These are phyloP conservation scores for Bombus picipes DNA, from an alignment of 1,140 invertebrate species.

Conservation along the genomic window DNA sequence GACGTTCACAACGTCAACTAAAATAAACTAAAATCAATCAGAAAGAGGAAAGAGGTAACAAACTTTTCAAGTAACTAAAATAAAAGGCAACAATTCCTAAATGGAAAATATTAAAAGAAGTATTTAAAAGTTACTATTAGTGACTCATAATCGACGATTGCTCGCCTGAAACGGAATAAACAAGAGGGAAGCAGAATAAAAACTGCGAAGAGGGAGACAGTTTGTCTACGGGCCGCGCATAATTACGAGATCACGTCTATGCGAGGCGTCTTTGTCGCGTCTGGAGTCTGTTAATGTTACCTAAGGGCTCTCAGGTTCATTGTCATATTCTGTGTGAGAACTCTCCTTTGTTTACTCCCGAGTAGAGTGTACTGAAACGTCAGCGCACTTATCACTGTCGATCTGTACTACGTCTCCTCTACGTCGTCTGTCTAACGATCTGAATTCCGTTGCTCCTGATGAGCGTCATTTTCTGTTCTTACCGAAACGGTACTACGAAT, in stretches of 20 bases:
- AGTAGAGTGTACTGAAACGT: conserved; percentile 53
- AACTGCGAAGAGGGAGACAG: conserved; percentile 40
- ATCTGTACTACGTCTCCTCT: conserved; percentile 62
- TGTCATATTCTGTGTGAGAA: conserved; percentile 73
- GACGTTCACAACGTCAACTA: too few species aligned
- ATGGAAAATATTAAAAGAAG: too few species aligned
- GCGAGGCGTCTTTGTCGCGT: conserved; percentile 62
- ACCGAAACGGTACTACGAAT: conserved; percentile 35
- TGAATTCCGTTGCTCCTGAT: conserved; percentile 53
- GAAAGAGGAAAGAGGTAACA: too few species aligned
- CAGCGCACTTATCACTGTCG: conserved; percentile 60
- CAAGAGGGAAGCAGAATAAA: neutral
- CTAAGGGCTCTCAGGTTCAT: conserved; percentile 74
- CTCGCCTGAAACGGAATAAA: neutral
- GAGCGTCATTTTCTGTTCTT: conserved; percentile 21
- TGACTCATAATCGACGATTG: neutral
- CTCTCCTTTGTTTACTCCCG: conserved; percentile 71
- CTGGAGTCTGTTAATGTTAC: conserved; percentile 65
- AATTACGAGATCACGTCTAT: conserved; percentile 73
- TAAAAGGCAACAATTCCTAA: too few species aligned
- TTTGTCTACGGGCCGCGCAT: conserved; percentile 67
- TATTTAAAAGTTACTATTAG: neutral
- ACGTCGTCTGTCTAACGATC: conserved; percentile 68
- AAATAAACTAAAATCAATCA: too few species aligned
- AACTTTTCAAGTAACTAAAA: too few species aligned